Evolutionary conservation across 2,113 vertebrate genomes (phyloP).

Genomic region (Hepsetus odoe): DNA sequence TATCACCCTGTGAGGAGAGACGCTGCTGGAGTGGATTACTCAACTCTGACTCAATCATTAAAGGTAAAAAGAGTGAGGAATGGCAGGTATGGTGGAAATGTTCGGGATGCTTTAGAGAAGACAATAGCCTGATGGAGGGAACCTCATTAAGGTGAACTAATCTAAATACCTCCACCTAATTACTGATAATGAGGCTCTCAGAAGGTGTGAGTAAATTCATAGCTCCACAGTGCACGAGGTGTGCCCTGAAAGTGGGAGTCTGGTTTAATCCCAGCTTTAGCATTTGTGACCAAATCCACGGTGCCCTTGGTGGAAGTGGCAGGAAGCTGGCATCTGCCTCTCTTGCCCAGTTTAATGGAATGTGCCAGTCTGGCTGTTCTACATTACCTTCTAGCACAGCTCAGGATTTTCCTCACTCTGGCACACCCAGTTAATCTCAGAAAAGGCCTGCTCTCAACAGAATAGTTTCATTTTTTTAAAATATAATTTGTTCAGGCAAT

Average conservation of each 20-base stretch:
- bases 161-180: neutral
- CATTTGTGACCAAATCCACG: neutral
- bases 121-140: neutral
- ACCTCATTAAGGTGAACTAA: neutral
- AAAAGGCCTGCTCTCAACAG: no score
- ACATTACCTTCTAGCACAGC: no score
- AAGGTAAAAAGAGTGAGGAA: neutral
- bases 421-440: no score
- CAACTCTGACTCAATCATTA: slow-evolving; percentile 2
- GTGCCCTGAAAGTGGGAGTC: neutral
- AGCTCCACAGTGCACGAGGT: neutral
- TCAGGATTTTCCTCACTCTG: neutral
- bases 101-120: neutral
- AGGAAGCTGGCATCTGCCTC: neutral
- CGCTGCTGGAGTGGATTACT: neutral
- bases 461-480: no score
- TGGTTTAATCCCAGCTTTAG: neutral
- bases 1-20: neutral
- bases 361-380: neutral
- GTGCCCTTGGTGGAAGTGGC: neutral
- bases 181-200: neutral
- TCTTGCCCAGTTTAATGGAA: neutral
- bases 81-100: neutral
- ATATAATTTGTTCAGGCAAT: no score
- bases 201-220: neutral